Conservation (phyloP, 1,140 invertebrate species). For the Dinothrombium tinctorium region DNA sequence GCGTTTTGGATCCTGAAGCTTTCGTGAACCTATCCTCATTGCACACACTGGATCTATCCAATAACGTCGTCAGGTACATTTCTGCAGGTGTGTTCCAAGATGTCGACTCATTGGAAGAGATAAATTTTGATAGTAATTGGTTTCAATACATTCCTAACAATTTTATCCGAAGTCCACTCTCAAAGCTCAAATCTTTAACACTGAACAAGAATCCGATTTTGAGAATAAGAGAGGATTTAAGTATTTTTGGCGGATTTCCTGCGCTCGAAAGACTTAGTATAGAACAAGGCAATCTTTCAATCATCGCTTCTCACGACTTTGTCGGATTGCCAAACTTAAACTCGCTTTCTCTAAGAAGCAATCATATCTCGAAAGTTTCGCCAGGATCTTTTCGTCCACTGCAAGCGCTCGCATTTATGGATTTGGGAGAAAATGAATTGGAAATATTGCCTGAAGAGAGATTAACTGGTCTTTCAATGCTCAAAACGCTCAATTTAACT, state of each 20-base stretch:
- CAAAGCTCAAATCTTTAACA: constrained; percentile 41
- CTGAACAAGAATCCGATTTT: constrained; percentile 53
- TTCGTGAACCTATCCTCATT: constrained; percentile 37
- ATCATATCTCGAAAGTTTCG: constrained; percentile 50
- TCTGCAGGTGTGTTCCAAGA: constrained; percentile 47
- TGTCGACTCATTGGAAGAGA: constrained; percentile 32
- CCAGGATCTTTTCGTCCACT: constrained; percentile 56
- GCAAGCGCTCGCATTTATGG: constrained; percentile 44
- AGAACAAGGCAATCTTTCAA: constrained; percentile 50
- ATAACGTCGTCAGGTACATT: constrained; percentile 48
- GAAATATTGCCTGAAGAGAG: constrained; percentile 61
- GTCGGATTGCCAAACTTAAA: constrained; percentile 53
- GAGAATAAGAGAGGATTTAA: constrained; percentile 26
- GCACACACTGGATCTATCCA: constrained; percentile 40
- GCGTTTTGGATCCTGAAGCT: constrained; percentile 40
- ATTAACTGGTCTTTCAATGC: constrained; percentile 43
- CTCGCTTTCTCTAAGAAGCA: constrained; percentile 42
- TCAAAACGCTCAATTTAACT: constrained; percentile 50
- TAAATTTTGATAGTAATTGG: constrained; percentile 53
- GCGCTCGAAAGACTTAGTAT: constrained; percentile 52
- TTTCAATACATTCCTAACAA: constrained; percentile 51
- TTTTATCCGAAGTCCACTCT: constrained; percentile 32
- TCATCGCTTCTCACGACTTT: constrained; percentile 65
- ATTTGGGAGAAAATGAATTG: constrained; percentile 55
- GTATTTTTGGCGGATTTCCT: constrained; percentile 30